Percentiles rank a stretch among this genome's conserved stretches.
Conservation (phyloP, 2,888 invertebrate genomes). For the Podotricha telesiphe region DNA sequence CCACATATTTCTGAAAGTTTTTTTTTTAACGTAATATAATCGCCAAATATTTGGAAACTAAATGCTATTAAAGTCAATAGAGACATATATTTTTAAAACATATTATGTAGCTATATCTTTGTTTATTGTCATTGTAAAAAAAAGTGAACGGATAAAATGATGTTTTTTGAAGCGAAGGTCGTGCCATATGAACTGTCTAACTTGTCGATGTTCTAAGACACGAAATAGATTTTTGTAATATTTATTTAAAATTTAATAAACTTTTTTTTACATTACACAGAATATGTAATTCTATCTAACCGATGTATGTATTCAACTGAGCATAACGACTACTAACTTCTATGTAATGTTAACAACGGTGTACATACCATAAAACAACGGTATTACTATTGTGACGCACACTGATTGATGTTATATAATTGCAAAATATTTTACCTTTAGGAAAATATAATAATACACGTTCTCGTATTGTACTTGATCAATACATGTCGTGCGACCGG, state of each 20-base stretch:
- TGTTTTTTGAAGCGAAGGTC: background rate
- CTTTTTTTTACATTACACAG: background rate
- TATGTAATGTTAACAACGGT: background rate
- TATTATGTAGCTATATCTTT: background rate
- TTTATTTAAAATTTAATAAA: background rate
- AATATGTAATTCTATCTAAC: background rate
- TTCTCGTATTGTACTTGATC: background rate
- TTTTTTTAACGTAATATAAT: background rate
- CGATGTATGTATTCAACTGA: background rate
- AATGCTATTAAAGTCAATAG: background rate
- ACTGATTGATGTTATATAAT: conserved; percentile 2
- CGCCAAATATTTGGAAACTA: background rate
- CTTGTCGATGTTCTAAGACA: background rate
- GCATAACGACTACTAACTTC: background rate
- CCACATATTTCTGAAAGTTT: conserved; percentile 61
- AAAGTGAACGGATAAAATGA: background rate
- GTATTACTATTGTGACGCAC: conserved; percentile 10
- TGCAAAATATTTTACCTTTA: conserved; percentile 1
- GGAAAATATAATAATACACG: background rate
- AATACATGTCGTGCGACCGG: conserved; percentile 1
- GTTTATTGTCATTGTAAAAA: background rate
- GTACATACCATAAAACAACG: background rate
- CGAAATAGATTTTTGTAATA: background rate
- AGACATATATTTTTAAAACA: background rate
- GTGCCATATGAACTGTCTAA: background rate